Percentiles rank a stretch among this genome's conserved stretches.
Conservation (phyloP, 1,140 invertebrate species). For the Melitaea cinxia region DNA sequence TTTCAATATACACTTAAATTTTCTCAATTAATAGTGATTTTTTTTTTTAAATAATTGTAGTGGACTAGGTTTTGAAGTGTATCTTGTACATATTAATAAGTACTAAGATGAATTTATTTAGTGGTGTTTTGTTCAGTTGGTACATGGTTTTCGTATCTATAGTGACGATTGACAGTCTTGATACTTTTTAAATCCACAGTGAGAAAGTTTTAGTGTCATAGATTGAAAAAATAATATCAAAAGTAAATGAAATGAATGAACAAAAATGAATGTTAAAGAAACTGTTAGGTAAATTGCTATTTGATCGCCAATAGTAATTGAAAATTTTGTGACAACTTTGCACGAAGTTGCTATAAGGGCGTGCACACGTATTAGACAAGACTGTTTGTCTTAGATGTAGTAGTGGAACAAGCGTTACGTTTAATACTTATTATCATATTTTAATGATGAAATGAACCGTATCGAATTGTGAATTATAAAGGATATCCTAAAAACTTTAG, state of each 20-base stretch:
- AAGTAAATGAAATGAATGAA: neutral
- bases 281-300: neutral
- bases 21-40: neutral
- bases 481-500: neutral
- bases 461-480: neutral
- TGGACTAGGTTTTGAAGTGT: neutral
- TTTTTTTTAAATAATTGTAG: neutral
- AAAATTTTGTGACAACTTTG: neutral
- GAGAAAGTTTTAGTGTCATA: neutral
- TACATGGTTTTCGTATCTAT: too few species aligned
- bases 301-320: neutral
- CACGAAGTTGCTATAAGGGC: neutral
- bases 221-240: neutral
- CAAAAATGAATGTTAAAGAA: neutral
- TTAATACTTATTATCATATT: neutral
- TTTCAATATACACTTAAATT: slow-evolving; percentile 35
- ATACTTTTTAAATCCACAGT: neutral
- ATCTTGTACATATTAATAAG: neutral
- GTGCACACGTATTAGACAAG: neutral
- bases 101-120: neutral
- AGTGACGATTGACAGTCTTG: neutral
- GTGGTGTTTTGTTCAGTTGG: too few species aligned
- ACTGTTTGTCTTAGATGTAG: neutral
- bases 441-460: slow-evolving; percentile 5
- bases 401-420: neutral